Evolutionary conservation across 2,113 vertebrate genomes (phyloP).

Genomic region (Cebus imitator): DNA sequence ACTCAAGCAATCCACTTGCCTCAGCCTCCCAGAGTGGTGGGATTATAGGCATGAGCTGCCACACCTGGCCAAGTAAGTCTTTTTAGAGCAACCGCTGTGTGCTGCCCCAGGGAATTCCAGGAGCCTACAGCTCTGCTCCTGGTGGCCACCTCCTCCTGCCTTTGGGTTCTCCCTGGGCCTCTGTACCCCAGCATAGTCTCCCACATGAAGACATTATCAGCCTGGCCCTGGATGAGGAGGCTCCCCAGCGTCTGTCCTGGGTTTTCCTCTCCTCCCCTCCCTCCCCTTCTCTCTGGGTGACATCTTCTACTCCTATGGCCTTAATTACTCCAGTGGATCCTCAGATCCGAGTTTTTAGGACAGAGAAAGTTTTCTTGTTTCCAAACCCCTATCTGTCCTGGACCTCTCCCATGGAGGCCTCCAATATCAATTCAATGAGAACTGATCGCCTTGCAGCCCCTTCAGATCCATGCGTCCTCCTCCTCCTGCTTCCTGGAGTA

Average conservation of each 20-base stretch:
- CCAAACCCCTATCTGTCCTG: background rate
- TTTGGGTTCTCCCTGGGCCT: background rate
- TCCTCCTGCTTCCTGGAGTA: no score
- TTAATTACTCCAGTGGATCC: no score
- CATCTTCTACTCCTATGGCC: background rate
- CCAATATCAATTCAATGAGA: background rate
- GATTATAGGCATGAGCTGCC: no score
- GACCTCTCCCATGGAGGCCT: background rate
- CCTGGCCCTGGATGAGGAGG: background rate
- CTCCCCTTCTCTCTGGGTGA: background rate
- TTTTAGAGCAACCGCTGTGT: background rate
- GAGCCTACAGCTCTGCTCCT: rapidly evolving
- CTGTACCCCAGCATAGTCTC: background rate
- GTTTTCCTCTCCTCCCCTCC: background rate
- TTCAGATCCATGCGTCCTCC: background rate
- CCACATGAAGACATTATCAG: background rate
- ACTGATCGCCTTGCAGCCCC: rapidly evolving
- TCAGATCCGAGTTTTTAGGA: rapidly evolving
- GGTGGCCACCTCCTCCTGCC: background rate
- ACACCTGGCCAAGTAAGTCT: no score
- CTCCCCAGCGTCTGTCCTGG: background rate
- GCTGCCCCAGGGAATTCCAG: background rate
- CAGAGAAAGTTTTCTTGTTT: background rate
- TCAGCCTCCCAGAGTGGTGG: no score
- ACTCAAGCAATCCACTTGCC: no score